phyloP scores from a whole-genome alignment of 2,797 vertebrate genomes.

The Poeciliopsis turneri region DNA sequence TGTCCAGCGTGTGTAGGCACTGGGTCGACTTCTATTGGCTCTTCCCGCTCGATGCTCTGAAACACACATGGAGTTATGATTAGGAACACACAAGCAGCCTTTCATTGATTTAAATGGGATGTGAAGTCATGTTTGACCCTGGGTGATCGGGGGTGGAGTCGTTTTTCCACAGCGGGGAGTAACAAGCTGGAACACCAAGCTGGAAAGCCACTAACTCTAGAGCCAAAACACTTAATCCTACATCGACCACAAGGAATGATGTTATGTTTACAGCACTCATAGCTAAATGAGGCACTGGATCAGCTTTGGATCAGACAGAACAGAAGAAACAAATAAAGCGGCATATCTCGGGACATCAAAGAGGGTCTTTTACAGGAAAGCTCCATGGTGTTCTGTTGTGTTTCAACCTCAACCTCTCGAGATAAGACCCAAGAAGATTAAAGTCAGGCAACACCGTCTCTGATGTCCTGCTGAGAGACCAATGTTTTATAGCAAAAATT shows the following conservation, averaged over 20 bases:
- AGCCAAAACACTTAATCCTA: not conserved
- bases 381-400: not conserved
- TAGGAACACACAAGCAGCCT: constrained; percentile 14
- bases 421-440: not conserved
- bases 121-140: constrained; percentile 44
- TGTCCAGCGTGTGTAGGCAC: constrained; percentile 49
- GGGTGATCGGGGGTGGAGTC: not conserved
- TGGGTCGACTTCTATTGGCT: constrained; percentile 81
- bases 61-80: constrained; percentile 42
- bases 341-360: not conserved
- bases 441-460: not conserved
- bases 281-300: not conserved
- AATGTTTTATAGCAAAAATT: too few species aligned
- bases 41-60: constrained; percentile 82
- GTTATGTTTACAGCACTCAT: not conserved
- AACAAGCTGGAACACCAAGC: not conserved
- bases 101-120: constrained; percentile 3
- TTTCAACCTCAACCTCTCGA: not conserved
- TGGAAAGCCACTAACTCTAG: constrained; percentile 5
- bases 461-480: not conserved
- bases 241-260: constrained; percentile 12
- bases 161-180: constrained; percentile 7
- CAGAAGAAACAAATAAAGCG: not conserved
- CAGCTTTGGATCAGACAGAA: not conserved
- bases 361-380: not conserved